Evolutionary conservation across 2,888 invertebrate genomes (phyloP).

Genomic region (Petrophora chlorosata): DNA sequence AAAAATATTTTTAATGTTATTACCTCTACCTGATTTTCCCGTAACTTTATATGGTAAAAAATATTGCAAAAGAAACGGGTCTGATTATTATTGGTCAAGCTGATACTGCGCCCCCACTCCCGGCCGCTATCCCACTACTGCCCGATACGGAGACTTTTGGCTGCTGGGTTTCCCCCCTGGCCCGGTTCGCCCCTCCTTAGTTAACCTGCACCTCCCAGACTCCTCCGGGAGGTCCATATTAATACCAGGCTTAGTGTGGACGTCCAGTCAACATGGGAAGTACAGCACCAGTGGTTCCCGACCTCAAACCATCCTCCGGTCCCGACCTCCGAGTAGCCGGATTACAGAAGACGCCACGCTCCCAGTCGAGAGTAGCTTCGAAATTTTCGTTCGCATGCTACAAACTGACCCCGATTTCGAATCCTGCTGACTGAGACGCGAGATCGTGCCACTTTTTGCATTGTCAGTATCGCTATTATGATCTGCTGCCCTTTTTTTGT

Average conservation of each 20-base stretch:
- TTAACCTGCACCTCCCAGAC: constrained; percentile 89
- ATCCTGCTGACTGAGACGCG: no score
- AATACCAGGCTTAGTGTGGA: constrained; percentile 99
- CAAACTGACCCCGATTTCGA: no score
- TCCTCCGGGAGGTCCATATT: constrained; percentile 97
- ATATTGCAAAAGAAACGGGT: constrained; percentile 16
- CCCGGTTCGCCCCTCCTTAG: constrained; percentile 99
- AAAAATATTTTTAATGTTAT: no score
- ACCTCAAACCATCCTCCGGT: constrained; percentile 96
- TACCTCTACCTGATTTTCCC: no score
- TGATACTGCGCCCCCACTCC: constrained; percentile 96
- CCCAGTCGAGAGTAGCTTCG: constrained; percentile 85
- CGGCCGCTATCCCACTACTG: constrained; percentile 99
- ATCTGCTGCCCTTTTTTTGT: no score
- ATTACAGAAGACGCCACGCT: constrained; percentile 99
- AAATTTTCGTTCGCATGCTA: no score
- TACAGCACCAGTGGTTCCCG: constrained; percentile 68
- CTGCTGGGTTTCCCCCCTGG: constrained; percentile 99
- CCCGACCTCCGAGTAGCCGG: constrained; percentile 97
- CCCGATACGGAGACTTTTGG: constrained; percentile 99
- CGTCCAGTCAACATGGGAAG: constrained; percentile 91
- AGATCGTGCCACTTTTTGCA: no score
- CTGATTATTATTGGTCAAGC: constrained; percentile 85
- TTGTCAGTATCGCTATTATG: no score
- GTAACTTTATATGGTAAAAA: no score